Base-by-base conservation (phyloP, 2,113 vertebrate species). In the Spea multiplicata region DNA sequence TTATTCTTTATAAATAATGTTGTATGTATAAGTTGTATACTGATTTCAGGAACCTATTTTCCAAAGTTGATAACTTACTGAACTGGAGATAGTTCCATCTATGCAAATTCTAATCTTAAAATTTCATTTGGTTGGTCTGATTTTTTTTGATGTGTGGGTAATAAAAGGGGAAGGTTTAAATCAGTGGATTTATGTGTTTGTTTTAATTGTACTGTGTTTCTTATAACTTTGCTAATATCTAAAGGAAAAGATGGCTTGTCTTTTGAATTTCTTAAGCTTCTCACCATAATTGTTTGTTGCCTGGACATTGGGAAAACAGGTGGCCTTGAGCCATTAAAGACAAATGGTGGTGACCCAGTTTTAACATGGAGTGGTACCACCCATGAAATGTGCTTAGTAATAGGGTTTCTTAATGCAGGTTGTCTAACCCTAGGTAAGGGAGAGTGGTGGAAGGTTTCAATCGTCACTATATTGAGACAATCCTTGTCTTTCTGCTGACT, bases 91-190 rank as follows among this genome's bases (percentile, higher is more conserved):
- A 30, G 30, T 30, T 30, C 30, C 12, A 13, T 75, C 87, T 74
- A 90, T 17, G 73, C 49, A 83, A 91, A 91, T 80, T 91, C 87
- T 85, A 88, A 78, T 71, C 84, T 84, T 84, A 87, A 84, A 8
- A 90, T 85, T 71, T 91, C 88, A 75, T 80, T 0, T 82, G 93
- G 93, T 82, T 90, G 87, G 1, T 88, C 88, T 0, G 59, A 3
- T 47, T 87, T 93, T 8, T 73, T 89, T 78, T 93, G 92, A 68
- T 89, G 83, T 0, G 88, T 84, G 4, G 88, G 83, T 53, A 89
- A 87, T 71, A 94, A 89, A 78, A 88, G 82, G 0, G 93, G 93
- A 80, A 96, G 87, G 75, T 90, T 94, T 81, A 94, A 71, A 52
- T 91, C 86, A 0, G 82, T 85, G 70, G 83, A 83, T 74, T 89